These are phyloP conservation scores for Ochotona princeps DNA, from an alignment of 2,113 vertebrate species.

Conservation along the genomic window DNA sequence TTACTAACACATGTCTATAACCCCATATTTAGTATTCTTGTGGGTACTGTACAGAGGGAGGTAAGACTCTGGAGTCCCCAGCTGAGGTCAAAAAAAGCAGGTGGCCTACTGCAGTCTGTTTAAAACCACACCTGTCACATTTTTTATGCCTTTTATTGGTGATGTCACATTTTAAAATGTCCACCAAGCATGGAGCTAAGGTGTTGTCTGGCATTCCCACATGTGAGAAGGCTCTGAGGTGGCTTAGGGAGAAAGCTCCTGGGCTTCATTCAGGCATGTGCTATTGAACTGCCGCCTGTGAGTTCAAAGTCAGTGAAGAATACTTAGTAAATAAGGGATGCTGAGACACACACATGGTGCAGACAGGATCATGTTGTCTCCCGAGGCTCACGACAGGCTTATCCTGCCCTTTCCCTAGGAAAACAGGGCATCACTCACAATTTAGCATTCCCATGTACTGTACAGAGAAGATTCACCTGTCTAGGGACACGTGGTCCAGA, in stretches of 20 bases:
- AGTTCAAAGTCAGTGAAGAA: neutral
- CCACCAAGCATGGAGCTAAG: neutral
- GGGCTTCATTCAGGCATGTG: neutral
- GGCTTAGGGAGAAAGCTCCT: neutral
- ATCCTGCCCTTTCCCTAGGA: neutral
- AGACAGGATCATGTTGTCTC: neutral
- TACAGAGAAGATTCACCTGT: neutral
- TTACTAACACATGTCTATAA: neutral
- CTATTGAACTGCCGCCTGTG: neutral
- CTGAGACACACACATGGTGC: neutral
- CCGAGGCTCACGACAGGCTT: neutral
- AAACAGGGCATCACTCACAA: neutral
- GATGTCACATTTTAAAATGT: neutral
- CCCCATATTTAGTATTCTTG: neutral
- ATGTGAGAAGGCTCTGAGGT: neutral
- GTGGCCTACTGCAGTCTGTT: neutral
- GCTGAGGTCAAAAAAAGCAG: too few relatives aligned
- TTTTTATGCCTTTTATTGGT: conserved; percentile 20
- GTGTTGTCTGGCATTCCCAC: neutral
- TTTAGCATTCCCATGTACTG: neutral
- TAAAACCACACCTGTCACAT: neutral
- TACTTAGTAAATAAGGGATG: neutral
- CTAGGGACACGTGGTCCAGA: neutral
- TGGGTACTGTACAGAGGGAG: fast-evolving
- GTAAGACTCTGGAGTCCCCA: neutral